Evolutionary conservation across 2,888 invertebrate genomes (phyloP), one percentile per base, ranked within the genome.

Genomic region (Melieria crassipennis): DNA sequence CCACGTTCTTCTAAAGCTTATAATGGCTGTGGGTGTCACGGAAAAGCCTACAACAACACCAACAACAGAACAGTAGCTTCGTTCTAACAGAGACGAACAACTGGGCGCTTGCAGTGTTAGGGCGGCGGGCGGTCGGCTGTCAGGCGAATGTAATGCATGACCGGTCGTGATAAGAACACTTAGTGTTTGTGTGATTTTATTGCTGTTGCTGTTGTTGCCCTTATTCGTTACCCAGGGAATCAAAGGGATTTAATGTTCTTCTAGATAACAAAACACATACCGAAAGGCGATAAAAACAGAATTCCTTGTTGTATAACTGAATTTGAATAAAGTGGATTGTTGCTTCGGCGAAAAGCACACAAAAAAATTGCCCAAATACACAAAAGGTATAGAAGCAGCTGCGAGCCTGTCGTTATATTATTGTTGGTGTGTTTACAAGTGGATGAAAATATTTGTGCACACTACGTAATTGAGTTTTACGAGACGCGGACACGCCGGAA

Each of bases 241-340:
- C 61, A 55, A 72, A 62, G 10, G 56, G 65, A 57, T 69, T 72
- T 68, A 45, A 68, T 52, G 60, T 65, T 16, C 61, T 46, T 45
- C 46, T 57, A 57, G 56, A 65, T n/a, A 61, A 65, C 42, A 52
- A 16, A 10, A 46, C 43, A 68, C 30, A 60, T 7, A 68, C 13
- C 55, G 10, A 30, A 16, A 55, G 7, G 9, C 11, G n/a, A 13
- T 55, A 50, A 6, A 7, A n/a, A 43, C 7, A 30, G 30, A 57
- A 16, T 16, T 52, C 11, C 13, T 52, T 6, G 11, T 7, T 47
- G n/a, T 6, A 11, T 47, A 30, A 16, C 4, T 16, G 11, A 43
- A 55, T 65, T 65, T 55, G 45, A 52, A 6, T 65, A 45, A 55
- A 10, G 7, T 30, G 30, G 30, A 30, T 30, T 30, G 30, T 30